Evolutionary conservation across 2,113 vertebrate genomes (phyloP).

Genomic region (Pungitius pungitius): DNA sequence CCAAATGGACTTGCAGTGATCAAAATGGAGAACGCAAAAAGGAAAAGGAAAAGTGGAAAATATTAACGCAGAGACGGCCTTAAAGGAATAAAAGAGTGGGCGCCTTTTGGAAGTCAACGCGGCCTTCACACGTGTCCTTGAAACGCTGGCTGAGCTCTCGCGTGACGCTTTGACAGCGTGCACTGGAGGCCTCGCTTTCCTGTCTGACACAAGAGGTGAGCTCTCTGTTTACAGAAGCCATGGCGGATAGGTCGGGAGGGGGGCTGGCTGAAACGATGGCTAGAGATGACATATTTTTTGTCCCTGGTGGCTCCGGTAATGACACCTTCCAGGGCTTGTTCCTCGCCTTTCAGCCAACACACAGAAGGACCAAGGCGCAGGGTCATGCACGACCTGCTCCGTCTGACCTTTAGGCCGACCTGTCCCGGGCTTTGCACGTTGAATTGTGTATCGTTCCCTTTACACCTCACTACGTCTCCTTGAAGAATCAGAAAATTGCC

Average conservation of each 20-base stretch:
- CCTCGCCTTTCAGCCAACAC: background rate
- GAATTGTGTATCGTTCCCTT: conserved; percentile 52
- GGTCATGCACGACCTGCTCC: background rate
- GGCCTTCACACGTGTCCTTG: conserved; percentile 58
- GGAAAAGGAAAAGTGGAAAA: conserved; percentile 3
- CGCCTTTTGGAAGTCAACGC: conserved; percentile 52
- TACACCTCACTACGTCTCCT: conserved; percentile 40
- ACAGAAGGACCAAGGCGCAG: background rate
- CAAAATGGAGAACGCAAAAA: conserved; percentile 9
- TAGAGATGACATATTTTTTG: background rate
- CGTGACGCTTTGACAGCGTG: conserved; percentile 53
- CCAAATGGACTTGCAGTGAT: conserved; percentile 26
- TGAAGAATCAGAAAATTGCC: background rate
- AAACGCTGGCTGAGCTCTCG: conserved; percentile 43
- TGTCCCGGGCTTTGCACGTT: conserved; percentile 16
- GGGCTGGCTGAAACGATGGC: background rate
- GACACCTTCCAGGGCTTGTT: background rate
- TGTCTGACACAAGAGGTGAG: conserved; percentile 54
- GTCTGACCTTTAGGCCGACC: conserved; percentile 20
- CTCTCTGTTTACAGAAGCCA: conserved; percentile 39
- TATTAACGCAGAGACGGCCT: conserved; percentile 35
- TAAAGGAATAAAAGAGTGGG: conserved; percentile 10
- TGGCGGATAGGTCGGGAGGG: conserved; percentile 31
- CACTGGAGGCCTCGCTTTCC: conserved; percentile 42
- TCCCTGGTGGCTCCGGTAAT: background rate